Base-by-base conservation (phyloP, 2,888 invertebrate genomes). In the Leptura quadrifasciata region DNA sequence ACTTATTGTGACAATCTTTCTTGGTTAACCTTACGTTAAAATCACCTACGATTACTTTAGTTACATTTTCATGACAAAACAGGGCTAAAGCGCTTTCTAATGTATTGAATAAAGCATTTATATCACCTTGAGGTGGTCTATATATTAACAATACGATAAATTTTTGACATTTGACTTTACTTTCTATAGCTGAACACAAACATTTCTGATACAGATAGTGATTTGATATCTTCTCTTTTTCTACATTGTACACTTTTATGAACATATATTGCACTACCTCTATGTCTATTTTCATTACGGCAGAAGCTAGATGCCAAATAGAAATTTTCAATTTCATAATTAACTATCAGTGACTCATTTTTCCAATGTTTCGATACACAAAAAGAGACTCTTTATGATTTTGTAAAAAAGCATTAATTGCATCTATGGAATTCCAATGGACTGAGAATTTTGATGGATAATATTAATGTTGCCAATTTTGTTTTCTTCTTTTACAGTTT, bases 311-410 rank as follows among this genome's bases (percentile, higher is more conserved):
- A 18, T 60, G 60, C 60, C n/a, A 60, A n/a, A 21, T 60, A 21
- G 21, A 60, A 60, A 1, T 60, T 60, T 6, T 60, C 21, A 15
- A 60, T 60, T 15, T 24, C 60, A 18, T 21, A 12, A 24, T 21
- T 60, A 15, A 21, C 60, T 60, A 60, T 21, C 60, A 24, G 60
- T 21, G 9, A 9, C 9, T 21, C 21, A 21, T 9, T 21, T 60
- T 60, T 60, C 24, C 60, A 60, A 60, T 60, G 60, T 21, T 60
- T 24, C 9, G 60, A 15, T 24, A 60, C 60, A 60, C 60, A 60
- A 18, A 60, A 60, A 60, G 9, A 15, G 12, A 24, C 60, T 24
- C 17, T 55, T 18, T n/a, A n/a, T n/a, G n/a, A n/a, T n/a, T n/a
- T n/a, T n/a, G n/a, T n/a, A n/a, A n/a, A n/a, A n/a, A n/a, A 55